Conservation (phyloP, 1,140 invertebrate genomes). For the Galleria mellonella region DNA sequence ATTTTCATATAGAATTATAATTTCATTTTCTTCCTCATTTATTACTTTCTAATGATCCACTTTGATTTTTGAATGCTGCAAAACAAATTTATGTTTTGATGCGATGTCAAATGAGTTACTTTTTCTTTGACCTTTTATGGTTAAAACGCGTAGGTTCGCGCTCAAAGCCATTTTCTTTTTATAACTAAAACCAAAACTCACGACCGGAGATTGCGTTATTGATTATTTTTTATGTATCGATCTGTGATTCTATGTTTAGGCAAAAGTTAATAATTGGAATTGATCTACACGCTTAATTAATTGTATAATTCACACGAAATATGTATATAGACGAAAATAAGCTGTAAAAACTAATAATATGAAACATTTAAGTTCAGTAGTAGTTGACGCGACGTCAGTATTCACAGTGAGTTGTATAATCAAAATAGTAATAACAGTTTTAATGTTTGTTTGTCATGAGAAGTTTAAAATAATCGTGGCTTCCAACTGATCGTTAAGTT, state of each 20-base stretch:
- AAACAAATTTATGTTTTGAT: constrained; percentile 55
- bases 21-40: constrained; percentile 35
- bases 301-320: constrained; percentile 25
- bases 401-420: no score
- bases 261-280: constrained; percentile 63
- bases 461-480: no score
- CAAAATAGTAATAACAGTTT: no score
- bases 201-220: not conserved
- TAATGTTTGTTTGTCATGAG: no score
- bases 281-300: constrained; percentile 34
- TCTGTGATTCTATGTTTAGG: constrained; percentile 68
- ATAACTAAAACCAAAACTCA: constrained; percentile 1
- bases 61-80: constrained; percentile 36
- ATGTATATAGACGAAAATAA: constrained; percentile 37
- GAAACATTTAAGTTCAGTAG: constrained; percentile 25
- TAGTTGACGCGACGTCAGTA: no score
- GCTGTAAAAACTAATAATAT: constrained; percentile 25
- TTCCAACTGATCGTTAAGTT: no score
- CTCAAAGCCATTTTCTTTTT: no score
- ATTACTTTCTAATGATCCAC: constrained; percentile 15
- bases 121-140: constrained; percentile 12
- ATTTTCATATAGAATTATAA: constrained; percentile 36
- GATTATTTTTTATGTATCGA: constrained; percentile 48
- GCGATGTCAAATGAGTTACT: constrained; percentile 18
- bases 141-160: no score